Conservation (phyloP, 2,797 vertebrate genomes). For the Brachyrhaphis roseni region DNA sequence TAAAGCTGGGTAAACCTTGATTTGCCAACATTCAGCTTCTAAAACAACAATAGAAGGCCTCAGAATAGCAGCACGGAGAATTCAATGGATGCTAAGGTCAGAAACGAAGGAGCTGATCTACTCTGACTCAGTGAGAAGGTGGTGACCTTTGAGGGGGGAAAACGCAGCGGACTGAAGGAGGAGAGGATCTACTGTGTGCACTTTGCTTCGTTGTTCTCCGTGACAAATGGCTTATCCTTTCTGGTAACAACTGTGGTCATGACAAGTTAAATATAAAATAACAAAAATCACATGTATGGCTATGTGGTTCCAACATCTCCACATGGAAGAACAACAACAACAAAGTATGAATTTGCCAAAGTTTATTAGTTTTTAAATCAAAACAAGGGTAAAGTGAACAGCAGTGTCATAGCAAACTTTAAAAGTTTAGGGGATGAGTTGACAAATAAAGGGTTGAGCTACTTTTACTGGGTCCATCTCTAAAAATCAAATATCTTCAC, state of each 20-base stretch:
- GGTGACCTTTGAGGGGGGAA: conserved; percentile 47
- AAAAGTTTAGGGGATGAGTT: no score
- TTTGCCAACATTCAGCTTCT: conserved; percentile 3
- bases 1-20: conserved; percentile 12
- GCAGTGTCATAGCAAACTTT: no score
- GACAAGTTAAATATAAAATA: neutral
- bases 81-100: conserved; percentile 22
- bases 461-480: no score
- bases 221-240: neutral
- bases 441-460: no score
- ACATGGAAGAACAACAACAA: no score
- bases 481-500: no score
- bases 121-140: conserved; percentile 24
- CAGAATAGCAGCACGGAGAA: conserved; percentile 16
- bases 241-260: neutral
- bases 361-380: neutral
- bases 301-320: neutral
- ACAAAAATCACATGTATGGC: neutral
- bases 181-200: neutral
- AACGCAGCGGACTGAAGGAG: neutral
- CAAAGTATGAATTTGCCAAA: neutral
- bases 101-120: conserved; percentile 6
- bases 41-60: neutral
- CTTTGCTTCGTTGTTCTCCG: neutral
- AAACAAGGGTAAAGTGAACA: neutral